phyloP scores from a whole-genome alignment of 2,113 vertebrate genomes.

The Gallinago paraguaiae region DNA sequence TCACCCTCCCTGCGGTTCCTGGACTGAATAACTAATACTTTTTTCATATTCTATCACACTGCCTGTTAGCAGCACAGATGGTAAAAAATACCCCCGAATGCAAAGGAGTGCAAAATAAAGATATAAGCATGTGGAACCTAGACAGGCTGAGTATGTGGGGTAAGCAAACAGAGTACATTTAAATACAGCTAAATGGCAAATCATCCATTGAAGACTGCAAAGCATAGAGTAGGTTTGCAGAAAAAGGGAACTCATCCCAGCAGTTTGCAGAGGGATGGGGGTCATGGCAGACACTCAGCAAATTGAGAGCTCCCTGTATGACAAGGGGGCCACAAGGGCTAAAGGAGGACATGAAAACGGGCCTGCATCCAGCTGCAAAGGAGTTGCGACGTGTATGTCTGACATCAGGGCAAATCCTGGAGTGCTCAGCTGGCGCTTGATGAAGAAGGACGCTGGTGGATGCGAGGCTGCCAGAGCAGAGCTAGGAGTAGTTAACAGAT shows the following conservation, averaged over 20 bases:
- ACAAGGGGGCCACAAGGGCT: not conserved
- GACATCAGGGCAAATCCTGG: not conserved
- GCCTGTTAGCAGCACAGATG: constrained; percentile 57
- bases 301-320: rapidly evolving
- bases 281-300: not conserved
- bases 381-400: not conserved
- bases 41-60: constrained; percentile 29
- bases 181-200: constrained; percentile 48
- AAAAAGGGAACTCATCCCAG: not conserved
- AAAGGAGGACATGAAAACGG: rapidly evolving
- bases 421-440: not conserved
- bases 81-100: constrained; percentile 34
- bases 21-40: constrained; percentile 18
- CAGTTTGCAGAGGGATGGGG: rapidly evolving
- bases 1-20: constrained; percentile 19
- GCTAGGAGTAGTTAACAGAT: not conserved
- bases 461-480: not conserved
- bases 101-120: constrained; percentile 43
- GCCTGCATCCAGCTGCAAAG: not conserved
- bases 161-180: constrained; percentile 26
- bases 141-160: constrained; percentile 31
- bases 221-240: not conserved
- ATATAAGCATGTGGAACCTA: constrained; percentile 31
- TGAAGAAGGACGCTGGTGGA: not conserved
- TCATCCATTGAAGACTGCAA: not conserved